A percentile compares a stretch with the other conserved stretches of the same genome.
Evolutionary conservation across 2,888 invertebrate species (phyloP).

Genomic region (Nesidiocoris tenuis): DNA sequence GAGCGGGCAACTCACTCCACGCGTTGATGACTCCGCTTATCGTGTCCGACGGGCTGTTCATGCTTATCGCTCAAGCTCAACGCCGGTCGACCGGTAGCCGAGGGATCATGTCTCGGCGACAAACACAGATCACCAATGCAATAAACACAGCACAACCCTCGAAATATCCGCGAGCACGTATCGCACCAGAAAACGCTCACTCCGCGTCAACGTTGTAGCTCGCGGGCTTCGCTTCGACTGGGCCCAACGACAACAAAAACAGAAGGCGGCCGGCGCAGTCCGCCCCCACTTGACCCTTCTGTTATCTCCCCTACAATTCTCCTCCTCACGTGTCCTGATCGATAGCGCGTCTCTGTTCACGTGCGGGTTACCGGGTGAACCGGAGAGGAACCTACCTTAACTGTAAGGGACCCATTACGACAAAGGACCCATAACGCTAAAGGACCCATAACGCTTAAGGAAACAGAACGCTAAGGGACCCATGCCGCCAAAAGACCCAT

Average conservation of each 20-base stretch:
- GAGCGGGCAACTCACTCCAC: slow-evolving; percentile 53
- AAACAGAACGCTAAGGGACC: no score
- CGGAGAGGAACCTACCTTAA: no score
- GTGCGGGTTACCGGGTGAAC: no score
- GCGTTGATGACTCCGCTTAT: slow-evolving; percentile 54
- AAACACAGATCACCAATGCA: no score
- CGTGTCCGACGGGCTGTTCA: slow-evolving; percentile 53
- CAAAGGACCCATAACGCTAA: no score
- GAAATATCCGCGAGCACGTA: no score
- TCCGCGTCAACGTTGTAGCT: not conserved
- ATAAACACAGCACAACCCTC: no score
- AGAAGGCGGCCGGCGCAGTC: not conserved
- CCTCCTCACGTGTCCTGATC: not conserved
- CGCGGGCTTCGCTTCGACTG: not conserved
- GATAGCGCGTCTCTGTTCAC: not conserved
- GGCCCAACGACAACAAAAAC: not conserved
- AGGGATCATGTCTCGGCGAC: not conserved
- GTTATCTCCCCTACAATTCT: not conserved
- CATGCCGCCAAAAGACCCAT: no score
- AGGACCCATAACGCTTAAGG: no score
- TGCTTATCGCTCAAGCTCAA: not conserved
- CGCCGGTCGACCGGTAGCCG: not conserved
- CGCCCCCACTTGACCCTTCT: not conserved
- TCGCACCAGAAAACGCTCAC: no score
- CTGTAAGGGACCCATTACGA: no score